Base-by-base conservation (phyloP, 2,113 vertebrate species). In the Oceanites oceanicus region DNA sequence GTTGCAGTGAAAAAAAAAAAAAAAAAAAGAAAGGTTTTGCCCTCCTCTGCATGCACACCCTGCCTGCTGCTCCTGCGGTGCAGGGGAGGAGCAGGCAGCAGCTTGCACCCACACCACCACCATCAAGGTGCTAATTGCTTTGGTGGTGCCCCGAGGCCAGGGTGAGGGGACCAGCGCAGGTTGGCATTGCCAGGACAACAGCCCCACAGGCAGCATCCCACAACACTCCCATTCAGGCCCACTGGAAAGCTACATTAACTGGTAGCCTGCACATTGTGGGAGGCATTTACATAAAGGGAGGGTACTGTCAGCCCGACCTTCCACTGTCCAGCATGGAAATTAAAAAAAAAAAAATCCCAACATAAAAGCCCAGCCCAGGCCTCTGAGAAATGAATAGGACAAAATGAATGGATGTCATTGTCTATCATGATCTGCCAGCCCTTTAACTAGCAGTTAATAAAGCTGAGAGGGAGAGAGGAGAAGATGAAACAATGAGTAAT, bases 401-500 rank as follows among this genome's bases (percentile, higher is more conserved):
- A 72, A 75, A 49, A 96, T 97, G 97, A 98, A 98, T 97, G 87
- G 92, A 50, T 86, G 81, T 8, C 91, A 93, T 95, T 97, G 96
- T 97, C 91, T 89, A 22, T 40, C 77, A 30, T 18, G 75, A 93
- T 42, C 50, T 87, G 85, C 76, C 83, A 91, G 77, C 22, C 75
- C 84, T 92, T 87, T 67, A 83, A 47, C 87, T n/a, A 77, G 84
- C 77, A 58, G 80, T n/a, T 90, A 86, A 75, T 29, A 63, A 53
- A 13, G 92, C 93, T 13, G 62, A 92, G 85, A 19, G 58, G 73
- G 81, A 58, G 7, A 36, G 49, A 53, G 22, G 32, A 72, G 74
- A 47, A 70, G 59, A 95, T 9, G 71, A 81, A 95, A 94, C 70
- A 96, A 92, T 15, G 7, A 36, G 79, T 38, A 11, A 3, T 11